Conservation (phyloP, 2,888 invertebrate species). For the Microplitis deprimator region DNA sequence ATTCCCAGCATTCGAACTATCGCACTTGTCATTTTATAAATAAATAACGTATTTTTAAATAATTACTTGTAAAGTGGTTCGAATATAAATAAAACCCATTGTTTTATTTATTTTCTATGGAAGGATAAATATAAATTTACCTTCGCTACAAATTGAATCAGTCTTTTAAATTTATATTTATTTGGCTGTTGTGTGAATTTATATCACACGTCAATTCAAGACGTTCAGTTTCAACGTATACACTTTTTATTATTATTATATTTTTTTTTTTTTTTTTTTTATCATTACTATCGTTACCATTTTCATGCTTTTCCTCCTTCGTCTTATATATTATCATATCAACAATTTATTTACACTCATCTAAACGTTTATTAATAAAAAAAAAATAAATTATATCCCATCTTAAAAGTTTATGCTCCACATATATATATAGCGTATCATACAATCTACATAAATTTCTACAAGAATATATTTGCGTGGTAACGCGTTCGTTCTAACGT, state of each 20-base stretch:
- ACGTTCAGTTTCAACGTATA: slow-evolving; percentile 41
- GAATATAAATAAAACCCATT: not conserved
- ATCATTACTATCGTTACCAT: not conserved
- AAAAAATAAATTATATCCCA: not conserved
- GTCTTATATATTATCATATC: not conserved
- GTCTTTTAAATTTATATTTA: slow-evolving; percentile 4
- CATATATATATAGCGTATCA: not conserved
- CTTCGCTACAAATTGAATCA: slow-evolving; percentile 4
- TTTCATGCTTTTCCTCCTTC: no score
- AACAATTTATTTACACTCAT: not conserved
- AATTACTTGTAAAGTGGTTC: not conserved
- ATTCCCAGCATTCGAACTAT: not conserved
- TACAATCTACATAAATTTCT: slow-evolving; percentile 56
- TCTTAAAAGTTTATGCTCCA: not conserved
- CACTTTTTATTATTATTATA: not conserved
- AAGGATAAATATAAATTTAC: not conserved
- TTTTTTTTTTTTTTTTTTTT: slow-evolving; percentile 31
- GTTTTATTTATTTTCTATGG: not conserved
- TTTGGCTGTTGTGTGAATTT: not conserved
- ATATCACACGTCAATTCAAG: not conserved
- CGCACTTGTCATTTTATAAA: not conserved
- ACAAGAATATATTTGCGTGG: slow-evolving; percentile 61
- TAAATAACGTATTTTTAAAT: not conserved
- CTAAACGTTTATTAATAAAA: slow-evolving; percentile 16
- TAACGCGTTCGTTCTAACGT: slow-evolving; percentile 16